Percentiles rank a stretch among this genome's conserved stretches.
phyloP scores from a whole-genome alignment of 2,797 vertebrate species.

The Trachops cirrhosus region DNA sequence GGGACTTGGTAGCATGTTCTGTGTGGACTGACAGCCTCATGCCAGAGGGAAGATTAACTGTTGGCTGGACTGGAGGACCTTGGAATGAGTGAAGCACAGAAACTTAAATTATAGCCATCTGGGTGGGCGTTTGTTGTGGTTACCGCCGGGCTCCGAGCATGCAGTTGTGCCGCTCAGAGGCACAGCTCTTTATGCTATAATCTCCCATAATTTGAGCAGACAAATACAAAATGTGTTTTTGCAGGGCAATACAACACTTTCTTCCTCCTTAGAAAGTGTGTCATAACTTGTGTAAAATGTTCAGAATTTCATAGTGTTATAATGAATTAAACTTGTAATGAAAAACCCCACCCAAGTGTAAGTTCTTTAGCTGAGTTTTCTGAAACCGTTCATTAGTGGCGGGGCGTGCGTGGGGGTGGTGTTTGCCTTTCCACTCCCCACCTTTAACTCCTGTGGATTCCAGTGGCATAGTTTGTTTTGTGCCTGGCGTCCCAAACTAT shows the following conservation, averaged over 20 bases:
- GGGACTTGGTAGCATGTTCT: conserved; percentile 15
- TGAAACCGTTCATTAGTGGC: background rate
- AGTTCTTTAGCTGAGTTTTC: background rate
- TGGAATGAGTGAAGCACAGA: conserved; percentile 51
- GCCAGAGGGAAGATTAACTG: conserved; percentile 34
- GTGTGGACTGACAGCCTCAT: background rate
- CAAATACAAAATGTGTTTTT: background rate
- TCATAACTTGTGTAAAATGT: background rate
- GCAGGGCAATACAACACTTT: background rate
- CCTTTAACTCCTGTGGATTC: background rate
- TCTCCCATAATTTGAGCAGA: background rate
- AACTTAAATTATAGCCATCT: conserved; percentile 43
- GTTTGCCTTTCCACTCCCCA: background rate
- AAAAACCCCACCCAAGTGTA: background rate
- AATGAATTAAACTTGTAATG: background rate
- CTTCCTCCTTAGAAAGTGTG: background rate
- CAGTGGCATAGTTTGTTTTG: background rate
- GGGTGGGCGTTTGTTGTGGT: background rate
- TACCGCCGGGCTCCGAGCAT: conserved; percentile 40
- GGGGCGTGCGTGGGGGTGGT: background rate
- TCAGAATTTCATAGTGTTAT: background rate
- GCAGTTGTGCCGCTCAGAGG: conserved; percentile 39
- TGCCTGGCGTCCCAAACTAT: background rate
- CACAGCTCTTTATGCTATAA: background rate
- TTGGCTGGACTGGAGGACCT: conserved; percentile 51